Conservation (phyloP, 2,113 vertebrate genomes). For the Myrmecobius fasciatus region DNA sequence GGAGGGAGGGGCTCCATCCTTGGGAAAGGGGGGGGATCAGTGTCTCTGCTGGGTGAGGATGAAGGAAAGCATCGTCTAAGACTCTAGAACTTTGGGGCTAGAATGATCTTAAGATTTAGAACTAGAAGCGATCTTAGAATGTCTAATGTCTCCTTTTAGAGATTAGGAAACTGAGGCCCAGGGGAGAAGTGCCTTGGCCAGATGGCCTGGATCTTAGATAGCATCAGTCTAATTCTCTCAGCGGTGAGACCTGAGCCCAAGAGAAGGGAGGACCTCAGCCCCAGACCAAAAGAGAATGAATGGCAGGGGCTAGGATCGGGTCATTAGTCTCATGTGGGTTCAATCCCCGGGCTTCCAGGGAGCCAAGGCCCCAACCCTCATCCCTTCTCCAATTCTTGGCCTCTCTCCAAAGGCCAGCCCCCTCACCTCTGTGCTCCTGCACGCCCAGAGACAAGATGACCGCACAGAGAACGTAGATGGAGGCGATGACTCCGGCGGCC, state of each 20-base stretch:
- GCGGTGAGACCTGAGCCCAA: neutral
- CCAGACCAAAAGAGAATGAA: neutral
- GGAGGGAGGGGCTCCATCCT: neutral
- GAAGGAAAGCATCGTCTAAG: neutral
- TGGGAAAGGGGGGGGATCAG: neutral
- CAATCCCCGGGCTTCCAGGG: neutral
- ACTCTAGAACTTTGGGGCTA: neutral
- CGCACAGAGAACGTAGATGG: constrained; percentile 92
- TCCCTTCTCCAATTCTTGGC: no score
- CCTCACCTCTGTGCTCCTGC: constrained; percentile 90
- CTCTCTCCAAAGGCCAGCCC: neutral
- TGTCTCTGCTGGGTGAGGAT: neutral
- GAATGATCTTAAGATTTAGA: neutral
- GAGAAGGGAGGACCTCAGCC: neutral
- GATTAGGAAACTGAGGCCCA: neutral
- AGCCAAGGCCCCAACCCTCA: no score
- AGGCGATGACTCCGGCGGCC: constrained; percentile 90
- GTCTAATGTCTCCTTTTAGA: neutral
- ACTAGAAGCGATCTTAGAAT: neutral
- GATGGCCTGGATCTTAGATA: neutral
- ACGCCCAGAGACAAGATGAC: constrained; percentile 89
- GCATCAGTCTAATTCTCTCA: neutral
- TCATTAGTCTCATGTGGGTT: neutral
- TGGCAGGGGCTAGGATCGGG: neutral
- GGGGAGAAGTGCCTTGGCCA: neutral